phyloP scores from a whole-genome alignment of 1,140 invertebrate genomes.

The Rhagoletis pomonella region DNA sequence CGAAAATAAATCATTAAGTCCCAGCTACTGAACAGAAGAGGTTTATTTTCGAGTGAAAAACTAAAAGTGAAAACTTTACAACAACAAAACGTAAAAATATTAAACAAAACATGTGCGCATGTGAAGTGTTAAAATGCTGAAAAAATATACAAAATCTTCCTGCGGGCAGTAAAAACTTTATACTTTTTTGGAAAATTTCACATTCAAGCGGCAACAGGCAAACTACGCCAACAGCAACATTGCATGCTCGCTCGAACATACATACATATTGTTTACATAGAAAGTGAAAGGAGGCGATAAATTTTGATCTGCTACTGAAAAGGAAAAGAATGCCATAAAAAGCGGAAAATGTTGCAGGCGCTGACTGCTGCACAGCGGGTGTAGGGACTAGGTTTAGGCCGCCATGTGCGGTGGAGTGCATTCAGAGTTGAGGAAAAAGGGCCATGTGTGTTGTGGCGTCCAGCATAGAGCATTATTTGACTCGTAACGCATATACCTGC shows the following conservation, averaged over 20 bases:
- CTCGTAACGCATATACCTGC: background rate
- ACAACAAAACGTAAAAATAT: background rate
- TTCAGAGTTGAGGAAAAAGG: background rate
- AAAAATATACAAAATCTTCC: conserved; percentile 36
- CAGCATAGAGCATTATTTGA: background rate
- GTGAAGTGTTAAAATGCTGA: background rate
- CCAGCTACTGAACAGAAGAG: background rate
- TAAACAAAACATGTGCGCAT: background rate
- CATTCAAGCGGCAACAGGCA: background rate
- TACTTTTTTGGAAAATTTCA: background rate
- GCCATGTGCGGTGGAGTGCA: background rate
- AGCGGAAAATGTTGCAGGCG: conserved; percentile 16
- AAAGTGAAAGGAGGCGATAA: conserved; percentile 40
- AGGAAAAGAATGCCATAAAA: conserved; percentile 33
- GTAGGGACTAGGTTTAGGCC: background rate
- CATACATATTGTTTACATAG: conserved; percentile 21
- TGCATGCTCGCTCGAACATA: background rate
- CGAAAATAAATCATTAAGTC: background rate
- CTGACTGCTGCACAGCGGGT: background rate
- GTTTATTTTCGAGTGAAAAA: background rate
- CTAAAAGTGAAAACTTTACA: background rate
- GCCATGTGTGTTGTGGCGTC: background rate
- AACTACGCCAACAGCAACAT: background rate
- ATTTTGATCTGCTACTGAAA: conserved; percentile 23
- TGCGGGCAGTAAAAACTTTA: background rate